A percentile compares a stretch with the other conserved stretches of the same genome.
Conservation (phyloP, 2,888 invertebrate genomes). For the Clepsis dumicolana region DNA sequence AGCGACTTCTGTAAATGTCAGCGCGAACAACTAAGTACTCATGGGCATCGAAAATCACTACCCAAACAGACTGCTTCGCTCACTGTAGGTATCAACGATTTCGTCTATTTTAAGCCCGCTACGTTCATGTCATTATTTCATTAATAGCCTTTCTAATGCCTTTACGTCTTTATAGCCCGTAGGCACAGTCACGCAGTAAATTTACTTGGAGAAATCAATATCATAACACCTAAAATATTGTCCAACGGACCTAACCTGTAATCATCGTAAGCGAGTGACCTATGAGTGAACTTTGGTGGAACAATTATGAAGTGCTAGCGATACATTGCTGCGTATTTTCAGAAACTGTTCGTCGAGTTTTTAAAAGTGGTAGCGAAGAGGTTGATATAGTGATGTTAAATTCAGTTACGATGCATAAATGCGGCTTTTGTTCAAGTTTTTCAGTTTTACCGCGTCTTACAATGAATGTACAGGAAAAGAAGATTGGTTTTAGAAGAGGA, state of each 20-base stretch:
- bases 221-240: conserved; percentile 68
- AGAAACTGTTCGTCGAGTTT: background rate
- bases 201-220: conserved; percentile 73
- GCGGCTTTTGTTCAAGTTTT: too few relatives aligned
- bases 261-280: conserved; percentile 56
- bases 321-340: conserved; percentile 45
- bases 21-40: background rate
- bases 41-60: background rate
- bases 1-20: background rate
- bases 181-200: conserved; percentile 62
- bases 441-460: too few relatives aligned
- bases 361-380: background rate
- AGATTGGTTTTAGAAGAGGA: too few relatives aligned
- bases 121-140: conserved; percentile 52
- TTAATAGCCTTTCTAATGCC: conserved; percentile 64
- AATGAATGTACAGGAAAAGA: too few relatives aligned
- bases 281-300: conserved; percentile 39
- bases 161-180: conserved; percentile 52
- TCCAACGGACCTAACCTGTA: conserved; percentile 62
- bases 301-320: background rate
- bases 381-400: too few relatives aligned
- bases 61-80: conserved; percentile 10
- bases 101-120: conserved; percentile 22
- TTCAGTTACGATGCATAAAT: too few relatives aligned
- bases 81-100: conserved; percentile 1